These are phyloP conservation scores for Caranx ignobilis DNA, from an alignment of 2,113 vertebrate genomes.

Conservation along the genomic window DNA sequence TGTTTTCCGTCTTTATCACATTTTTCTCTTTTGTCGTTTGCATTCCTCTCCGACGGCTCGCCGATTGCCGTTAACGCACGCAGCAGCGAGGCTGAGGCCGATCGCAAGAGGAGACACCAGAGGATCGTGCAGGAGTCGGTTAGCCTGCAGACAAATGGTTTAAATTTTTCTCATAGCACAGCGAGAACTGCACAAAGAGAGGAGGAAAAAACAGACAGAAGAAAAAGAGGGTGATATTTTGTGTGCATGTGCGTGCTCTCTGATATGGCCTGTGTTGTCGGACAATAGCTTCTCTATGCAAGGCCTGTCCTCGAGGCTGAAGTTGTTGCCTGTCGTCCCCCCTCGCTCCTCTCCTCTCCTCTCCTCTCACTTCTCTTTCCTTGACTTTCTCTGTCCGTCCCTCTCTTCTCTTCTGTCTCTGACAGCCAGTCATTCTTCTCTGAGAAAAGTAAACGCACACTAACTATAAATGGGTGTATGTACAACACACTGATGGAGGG, in stretches of 20 bases:
- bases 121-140: constrained; percentile 27
- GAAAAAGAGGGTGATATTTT: constrained; percentile 27
- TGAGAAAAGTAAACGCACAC: not conserved
- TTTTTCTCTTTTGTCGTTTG: constrained; percentile 15
- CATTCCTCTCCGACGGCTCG: constrained; percentile 33
- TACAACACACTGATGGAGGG: not conserved
- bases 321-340: constrained; percentile 49
- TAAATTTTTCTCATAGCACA: constrained; percentile 57
- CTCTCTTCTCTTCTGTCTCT: not conserved
- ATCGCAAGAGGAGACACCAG: constrained; percentile 2
- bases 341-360: not conserved
- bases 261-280: constrained; percentile 45
- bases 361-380: not conserved
- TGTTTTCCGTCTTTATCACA: not conserved
- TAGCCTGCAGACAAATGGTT: constrained; percentile 48
- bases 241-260: constrained; percentile 35
- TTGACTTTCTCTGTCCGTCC: not conserved
- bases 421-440: constrained; percentile 38
- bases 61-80: not conserved
- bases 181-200: constrained; percentile 5
- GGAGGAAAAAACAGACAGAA: no score
- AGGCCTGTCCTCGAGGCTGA: constrained; percentile 58
- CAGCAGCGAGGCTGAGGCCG: not conserved
- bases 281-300: constrained; percentile 74
- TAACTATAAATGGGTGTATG: not conserved